phyloP scores from a whole-genome alignment of 2,113 vertebrate genomes.

The Engystomops pustulosus region DNA sequence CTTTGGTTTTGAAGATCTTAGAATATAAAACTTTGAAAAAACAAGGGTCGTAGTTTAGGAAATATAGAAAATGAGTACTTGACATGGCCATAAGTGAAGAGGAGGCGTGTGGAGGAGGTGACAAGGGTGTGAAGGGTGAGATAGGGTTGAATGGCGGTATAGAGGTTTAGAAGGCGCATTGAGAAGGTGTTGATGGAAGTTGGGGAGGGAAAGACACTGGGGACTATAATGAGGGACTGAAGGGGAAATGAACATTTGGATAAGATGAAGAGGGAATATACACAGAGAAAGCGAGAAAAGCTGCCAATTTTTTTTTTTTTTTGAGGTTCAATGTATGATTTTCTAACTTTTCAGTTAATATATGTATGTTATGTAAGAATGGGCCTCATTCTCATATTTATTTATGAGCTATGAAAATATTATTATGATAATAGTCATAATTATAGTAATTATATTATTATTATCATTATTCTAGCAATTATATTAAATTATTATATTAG shows the following conservation, averaged over 20 bases:
- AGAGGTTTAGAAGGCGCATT: neutral
- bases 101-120: conserved; percentile 13
- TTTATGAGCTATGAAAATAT: no score
- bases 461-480: neutral
- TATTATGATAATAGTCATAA: no score
- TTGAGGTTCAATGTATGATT: neutral
- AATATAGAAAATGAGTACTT: neutral
- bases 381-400: neutral
- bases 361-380: neutral
- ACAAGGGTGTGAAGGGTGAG: conserved; percentile 36
- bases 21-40: neutral
- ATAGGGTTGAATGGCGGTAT: conserved; percentile 27
- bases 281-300: neutral
- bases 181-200: conserved; percentile 29
- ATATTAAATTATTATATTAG: no score
- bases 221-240: conserved; percentile 26
- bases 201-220: neutral
- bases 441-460: neutral
- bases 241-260: conserved; percentile 20
- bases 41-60: neutral
- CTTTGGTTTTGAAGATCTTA: neutral
- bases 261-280: conserved; percentile 11
- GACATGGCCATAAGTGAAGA: neutral
- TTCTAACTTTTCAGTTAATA: neutral
- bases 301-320: neutral